These are phyloP conservation scores for Mimumesa dahlbomi DNA, from an alignment of 2,888 invertebrate species.

Conservation along the genomic window DNA sequence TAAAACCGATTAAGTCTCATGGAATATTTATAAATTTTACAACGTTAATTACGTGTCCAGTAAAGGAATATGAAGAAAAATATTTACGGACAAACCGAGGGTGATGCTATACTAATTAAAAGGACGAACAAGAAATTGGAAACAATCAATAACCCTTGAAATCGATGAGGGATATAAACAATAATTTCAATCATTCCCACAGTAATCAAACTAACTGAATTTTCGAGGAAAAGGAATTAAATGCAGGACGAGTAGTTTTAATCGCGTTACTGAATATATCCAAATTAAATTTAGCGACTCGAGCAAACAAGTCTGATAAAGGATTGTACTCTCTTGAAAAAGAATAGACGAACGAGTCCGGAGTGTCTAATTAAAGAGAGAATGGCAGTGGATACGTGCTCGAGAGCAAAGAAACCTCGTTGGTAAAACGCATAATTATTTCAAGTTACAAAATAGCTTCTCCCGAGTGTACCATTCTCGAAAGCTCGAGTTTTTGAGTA, in stretches of 20 bases:
- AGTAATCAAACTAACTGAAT: background rate
- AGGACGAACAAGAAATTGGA: too few relatives aligned
- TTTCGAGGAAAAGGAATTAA: background rate
- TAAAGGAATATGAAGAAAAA: too few relatives aligned
- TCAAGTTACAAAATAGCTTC: constrained; percentile 10
- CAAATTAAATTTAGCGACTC: constrained; percentile 27
- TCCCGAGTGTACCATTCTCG: background rate
- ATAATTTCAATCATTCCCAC: too few relatives aligned
- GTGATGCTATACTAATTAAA: too few relatives aligned
- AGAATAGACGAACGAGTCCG: background rate
- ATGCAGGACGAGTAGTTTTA: background rate
- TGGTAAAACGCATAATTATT: constrained; percentile 37
- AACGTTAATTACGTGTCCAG: background rate
- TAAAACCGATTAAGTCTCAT: background rate
- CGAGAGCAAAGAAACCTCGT: constrained; percentile 32
- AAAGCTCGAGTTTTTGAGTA: constrained; percentile 4
- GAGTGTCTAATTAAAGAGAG: constrained; percentile 44
- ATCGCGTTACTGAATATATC: constrained; percentile 44
- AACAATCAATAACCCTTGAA: too few relatives aligned
- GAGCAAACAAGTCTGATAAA: background rate
- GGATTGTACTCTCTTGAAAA: constrained; percentile 4
- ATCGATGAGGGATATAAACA: too few relatives aligned
- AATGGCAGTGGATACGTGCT: constrained; percentile 43
- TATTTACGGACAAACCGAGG: too few relatives aligned
- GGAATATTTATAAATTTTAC: background rate